Percentiles rank a stretch among this genome's conserved stretches.
These are phyloP conservation scores for Arrhopalites spinosus DNA, from an alignment of 2,888 invertebrate genomes.

Conservation along the genomic window DNA sequence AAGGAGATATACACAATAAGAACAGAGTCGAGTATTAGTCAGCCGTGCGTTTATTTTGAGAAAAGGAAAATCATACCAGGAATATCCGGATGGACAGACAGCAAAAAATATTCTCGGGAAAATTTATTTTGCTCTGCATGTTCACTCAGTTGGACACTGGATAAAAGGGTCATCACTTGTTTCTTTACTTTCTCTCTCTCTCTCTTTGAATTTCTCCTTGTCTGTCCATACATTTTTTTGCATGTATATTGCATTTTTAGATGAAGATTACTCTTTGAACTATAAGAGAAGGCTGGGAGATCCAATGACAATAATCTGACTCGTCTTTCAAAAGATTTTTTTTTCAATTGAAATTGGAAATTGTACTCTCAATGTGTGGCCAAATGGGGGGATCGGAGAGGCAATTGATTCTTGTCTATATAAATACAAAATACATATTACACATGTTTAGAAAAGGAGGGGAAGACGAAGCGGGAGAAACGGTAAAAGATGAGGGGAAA, in stretches of 20 bases:
- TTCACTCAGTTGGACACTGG: neutral
- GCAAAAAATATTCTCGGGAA: no score
- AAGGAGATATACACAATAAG: neutral
- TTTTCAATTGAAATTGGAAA: constrained; percentile 15
- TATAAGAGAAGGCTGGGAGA: constrained; percentile 1
- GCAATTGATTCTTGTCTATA: constrained; percentile 1
- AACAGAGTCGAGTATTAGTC: no score
- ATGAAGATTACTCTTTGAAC: constrained; percentile 24
- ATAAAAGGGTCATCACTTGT: neutral
- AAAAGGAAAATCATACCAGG: no score
- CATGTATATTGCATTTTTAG: constrained; percentile 19
- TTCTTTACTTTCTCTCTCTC: neutral
- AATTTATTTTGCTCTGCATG: neutral
- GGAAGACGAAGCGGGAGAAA: neutral
- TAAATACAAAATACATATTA: neutral
- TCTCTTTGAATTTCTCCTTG: neutral
- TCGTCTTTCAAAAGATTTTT: neutral
- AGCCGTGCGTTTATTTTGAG: no score
- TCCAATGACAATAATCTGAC: constrained; percentile 11
- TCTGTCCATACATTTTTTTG: neutral
- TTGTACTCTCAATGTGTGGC: neutral
- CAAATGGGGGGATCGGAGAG: neutral
- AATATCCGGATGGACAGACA: no score
- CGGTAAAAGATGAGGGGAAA: neutral
- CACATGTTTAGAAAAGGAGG: neutral